Percentiles rank a stretch among this genome's conserved stretches.
These are phyloP conservation scores for Drosophila prostipennis DNA, from an alignment of 2,888 invertebrate genomes.

Conservation along the genomic window DNA sequence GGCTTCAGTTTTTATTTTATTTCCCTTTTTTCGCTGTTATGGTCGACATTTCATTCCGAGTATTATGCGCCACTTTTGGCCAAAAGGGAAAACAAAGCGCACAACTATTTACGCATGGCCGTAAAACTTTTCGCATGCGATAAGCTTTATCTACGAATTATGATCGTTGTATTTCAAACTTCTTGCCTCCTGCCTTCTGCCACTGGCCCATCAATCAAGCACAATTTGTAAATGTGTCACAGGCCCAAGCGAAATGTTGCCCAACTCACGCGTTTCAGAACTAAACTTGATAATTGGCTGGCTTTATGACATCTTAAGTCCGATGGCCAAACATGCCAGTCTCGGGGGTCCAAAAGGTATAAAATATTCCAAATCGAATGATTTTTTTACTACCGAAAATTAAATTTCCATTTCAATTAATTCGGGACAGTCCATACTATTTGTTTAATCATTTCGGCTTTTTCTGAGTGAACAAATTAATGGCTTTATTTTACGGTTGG, in stretches of 20 bases:
- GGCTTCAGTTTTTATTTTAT: constrained; percentile 25
- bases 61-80: constrained; percentile 60
- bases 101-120: constrained; percentile 65
- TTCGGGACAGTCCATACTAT: constrained; percentile 1
- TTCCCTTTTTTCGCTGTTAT: constrained; percentile 30
- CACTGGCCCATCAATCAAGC: constrained; percentile 53
- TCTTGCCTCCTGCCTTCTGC: constrained; percentile 8
- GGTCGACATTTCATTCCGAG: constrained; percentile 39
- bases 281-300: constrained; percentile 23
- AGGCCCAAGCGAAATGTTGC: constrained; percentile 24
- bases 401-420: constrained; percentile 27
- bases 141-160: constrained; percentile 64
- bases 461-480: constrained; percentile 14
- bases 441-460: constrained; percentile 8
- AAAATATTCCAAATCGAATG: constrained; percentile 1
- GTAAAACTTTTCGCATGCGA: constrained; percentile 55
- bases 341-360: background rate
- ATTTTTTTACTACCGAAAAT: constrained; percentile 22
- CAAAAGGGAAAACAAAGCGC: constrained; percentile 37
- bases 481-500: constrained; percentile 16
- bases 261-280: constrained; percentile 29
- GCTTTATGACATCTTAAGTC: constrained; percentile 12
- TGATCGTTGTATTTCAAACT: constrained; percentile 42
- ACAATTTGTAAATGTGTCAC: constrained; percentile 45
- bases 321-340: constrained; percentile 1